A percentile compares a stretch with the other conserved stretches of the same genome.
Evolutionary conservation across 2,888 invertebrate species (phyloP).

Genomic region (Dynastes hyllus): DNA sequence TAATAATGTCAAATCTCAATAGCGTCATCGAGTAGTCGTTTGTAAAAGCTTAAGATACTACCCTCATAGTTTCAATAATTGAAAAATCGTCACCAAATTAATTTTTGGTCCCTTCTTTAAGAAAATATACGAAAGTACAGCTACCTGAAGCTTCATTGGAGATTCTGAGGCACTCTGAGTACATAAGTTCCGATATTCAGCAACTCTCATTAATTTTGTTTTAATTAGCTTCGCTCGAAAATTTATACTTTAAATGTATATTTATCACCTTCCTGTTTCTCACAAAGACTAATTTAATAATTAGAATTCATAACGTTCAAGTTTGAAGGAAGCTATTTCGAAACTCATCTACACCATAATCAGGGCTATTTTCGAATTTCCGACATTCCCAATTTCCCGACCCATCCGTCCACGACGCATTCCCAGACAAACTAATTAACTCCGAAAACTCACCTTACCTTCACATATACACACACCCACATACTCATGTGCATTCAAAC

Average conservation of each 20-base stretch:
- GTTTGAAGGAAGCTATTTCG: constrained; percentile 36
- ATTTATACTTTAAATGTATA: constrained; percentile 14
- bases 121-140: too few relatives aligned
- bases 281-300: constrained; percentile 36
- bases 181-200: not conserved
- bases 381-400: constrained; percentile 45
- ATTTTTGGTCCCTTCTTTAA: too few relatives aligned
- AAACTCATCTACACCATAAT: constrained; percentile 41
- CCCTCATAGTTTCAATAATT: too few relatives aligned
- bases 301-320: constrained; percentile 42
- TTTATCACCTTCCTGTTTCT: constrained; percentile 9
- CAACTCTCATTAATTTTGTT: constrained; percentile 13
- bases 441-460: constrained; percentile 23
- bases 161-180: too few relatives aligned
- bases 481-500: not conserved
- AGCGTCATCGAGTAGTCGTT: too few relatives aligned
- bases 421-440: constrained; percentile 46
- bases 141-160: too few relatives aligned
- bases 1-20: too few relatives aligned
- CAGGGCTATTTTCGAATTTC: constrained; percentile 43
- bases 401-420: constrained; percentile 41
- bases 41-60: too few relatives aligned
- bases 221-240: constrained; percentile 20
- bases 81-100: too few relatives aligned
- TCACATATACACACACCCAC: constrained; percentile 2